phyloP scores from a whole-genome alignment of 2,888 invertebrate genomes.

The Siphlonurus alternatus region DNA sequence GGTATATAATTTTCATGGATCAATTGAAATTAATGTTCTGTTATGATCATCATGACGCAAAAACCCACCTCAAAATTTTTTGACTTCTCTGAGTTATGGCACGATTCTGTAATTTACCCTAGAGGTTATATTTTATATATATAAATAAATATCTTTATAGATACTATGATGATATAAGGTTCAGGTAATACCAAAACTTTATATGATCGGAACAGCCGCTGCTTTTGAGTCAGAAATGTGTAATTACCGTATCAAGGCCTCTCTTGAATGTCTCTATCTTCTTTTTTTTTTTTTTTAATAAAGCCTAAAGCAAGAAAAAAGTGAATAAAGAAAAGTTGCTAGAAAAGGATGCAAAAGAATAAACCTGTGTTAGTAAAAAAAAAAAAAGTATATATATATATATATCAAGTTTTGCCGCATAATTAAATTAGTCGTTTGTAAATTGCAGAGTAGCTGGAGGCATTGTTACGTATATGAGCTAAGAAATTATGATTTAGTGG shows the following conservation, averaged over 20 bases:
- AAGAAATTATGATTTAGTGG: no score
- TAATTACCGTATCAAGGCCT: not conserved
- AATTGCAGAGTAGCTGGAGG: no score
- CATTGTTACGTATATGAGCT: no score
- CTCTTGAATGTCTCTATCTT: not conserved
- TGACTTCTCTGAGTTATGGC: not conserved
- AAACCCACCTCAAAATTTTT: not conserved
- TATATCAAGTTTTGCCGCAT: not conserved
- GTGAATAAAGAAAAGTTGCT: not conserved
- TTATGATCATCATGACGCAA: not conserved
- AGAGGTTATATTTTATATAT: no score
- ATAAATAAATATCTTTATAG: no score
- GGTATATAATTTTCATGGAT: not conserved
- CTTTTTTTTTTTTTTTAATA: not conserved
- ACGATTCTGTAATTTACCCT: not conserved
- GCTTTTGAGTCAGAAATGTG: not conserved
- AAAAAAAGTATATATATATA: no score
- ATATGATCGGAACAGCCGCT: no score
- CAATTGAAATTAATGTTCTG: not conserved
- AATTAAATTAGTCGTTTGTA: not conserved
- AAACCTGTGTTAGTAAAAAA: no score
- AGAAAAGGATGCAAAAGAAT: no score
- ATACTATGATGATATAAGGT: no score
- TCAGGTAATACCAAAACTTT: no score
- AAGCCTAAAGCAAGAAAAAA: not conserved